Evolutionary conservation across 2,113 vertebrate species (phyloP), one percentile per base, ranked within the genome.

Genomic region (Dasypus novemcinctus): DNA sequence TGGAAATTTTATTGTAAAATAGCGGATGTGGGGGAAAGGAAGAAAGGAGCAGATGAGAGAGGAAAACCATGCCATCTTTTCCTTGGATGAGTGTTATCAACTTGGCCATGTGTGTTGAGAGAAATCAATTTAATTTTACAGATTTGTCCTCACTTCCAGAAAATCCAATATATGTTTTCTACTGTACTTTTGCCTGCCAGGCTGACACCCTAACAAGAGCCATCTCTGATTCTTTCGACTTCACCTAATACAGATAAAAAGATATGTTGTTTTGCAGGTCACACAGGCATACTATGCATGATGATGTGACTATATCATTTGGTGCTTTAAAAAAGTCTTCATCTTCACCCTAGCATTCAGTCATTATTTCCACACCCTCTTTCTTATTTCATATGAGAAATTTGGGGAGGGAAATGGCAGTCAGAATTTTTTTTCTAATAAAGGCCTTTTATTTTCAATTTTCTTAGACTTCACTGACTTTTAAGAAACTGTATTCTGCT

Each of bases 1-100:
- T 96, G 91, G 84, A 85, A 91, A 97, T 91, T 81, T 84, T 83
- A 90, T 84, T 96, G 91, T n/a, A 93, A 93, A 76, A 92, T 92
- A 5, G 86, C 31, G 68, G 94, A 95, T 93, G 52, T 66, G 29
- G 89, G 27, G 52, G n/a, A 46, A 83, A 43, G 54, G 69, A 66
- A 75, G 68, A 78, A 6, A 57, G 87, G 52, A 92, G 33, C 84
- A 90, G 72, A 95, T 27, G 64, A 87, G 81, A 63, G 86, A 83
- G 69, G 27, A 88, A 95, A 61, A 13, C 36, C 63, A 94, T 59
- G 59, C 52, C 41, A 29, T 83, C 78, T 91, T 52, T 71, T 75
- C 66, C 52, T 91, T 43, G 54, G 25, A 38, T 3, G 36, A 94
- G 36, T 4, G 7, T 75, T 74, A 69, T 46, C 85, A 69, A 46